Percentiles rank a stretch among this genome's conserved stretches.
Evolutionary conservation across 2,113 vertebrate genomes (phyloP).

Genomic region (Myrmecophaga tridactyla): DNA sequence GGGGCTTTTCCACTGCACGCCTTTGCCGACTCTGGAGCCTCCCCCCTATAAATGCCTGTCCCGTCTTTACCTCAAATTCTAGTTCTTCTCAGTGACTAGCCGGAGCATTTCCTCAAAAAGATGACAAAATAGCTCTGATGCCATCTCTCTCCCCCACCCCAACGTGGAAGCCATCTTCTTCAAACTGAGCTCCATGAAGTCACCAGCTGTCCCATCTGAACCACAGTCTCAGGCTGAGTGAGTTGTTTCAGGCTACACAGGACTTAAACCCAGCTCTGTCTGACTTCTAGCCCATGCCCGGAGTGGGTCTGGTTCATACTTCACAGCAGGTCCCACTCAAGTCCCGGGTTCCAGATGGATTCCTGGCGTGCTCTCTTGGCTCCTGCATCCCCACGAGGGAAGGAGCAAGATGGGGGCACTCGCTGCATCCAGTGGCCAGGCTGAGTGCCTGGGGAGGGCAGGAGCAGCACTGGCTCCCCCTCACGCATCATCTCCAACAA

Average conservation of each 20-base stretch:
- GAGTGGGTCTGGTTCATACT: not conserved
- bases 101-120: not conserved
- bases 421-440: not conserved
- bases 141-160: not conserved
- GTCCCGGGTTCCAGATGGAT: not conserved
- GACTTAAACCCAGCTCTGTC: not conserved
- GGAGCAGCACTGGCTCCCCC: slow-evolving; percentile 57
- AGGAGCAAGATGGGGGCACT: not conserved
- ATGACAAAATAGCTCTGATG: not conserved
- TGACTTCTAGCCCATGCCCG: not conserved
- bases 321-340: not conserved
- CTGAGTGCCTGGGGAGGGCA: not conserved
- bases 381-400: not conserved
- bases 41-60: not conserved
- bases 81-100: not conserved
- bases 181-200: not conserved
- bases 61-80: not conserved
- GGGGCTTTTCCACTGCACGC: not conserved
- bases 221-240: not conserved
- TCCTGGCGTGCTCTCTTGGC: not conserved
- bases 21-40: not conserved
- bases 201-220: not conserved
- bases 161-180: not conserved
- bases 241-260: not conserved
- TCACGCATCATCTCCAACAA: slow-evolving; percentile 75